A percentile compares a stretch with the other conserved stretches of the same genome.
phyloP scores from a whole-genome alignment of 2,113 vertebrate genomes.

The Caretta caretta region DNA sequence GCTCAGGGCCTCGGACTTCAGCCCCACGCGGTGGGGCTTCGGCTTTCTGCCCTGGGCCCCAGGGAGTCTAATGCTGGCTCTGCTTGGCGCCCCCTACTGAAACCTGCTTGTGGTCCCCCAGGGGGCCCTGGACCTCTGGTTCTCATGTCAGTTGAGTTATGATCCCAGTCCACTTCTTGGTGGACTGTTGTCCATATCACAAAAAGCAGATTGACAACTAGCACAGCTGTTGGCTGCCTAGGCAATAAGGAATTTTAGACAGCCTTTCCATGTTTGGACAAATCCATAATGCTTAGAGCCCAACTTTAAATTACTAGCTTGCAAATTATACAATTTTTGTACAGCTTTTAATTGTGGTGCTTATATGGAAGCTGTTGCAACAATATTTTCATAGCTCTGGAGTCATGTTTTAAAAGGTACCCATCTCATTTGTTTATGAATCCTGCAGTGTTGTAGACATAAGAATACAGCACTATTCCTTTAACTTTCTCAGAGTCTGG shows the following conservation, averaged over 20 bases:
- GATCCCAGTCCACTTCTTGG: not conserved
- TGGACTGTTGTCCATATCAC: not conserved
- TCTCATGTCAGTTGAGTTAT: not conserved
- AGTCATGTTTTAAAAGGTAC: not conserved
- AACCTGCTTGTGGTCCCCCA: too few species aligned
- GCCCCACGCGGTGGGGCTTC: too few species aligned
- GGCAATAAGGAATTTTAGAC: not conserved
- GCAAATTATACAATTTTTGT: not conserved
- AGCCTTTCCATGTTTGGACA: not conserved
- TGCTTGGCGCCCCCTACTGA: too few species aligned
- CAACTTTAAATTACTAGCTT: not conserved
- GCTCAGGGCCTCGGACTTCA: too few species aligned
- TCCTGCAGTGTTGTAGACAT: not conserved
- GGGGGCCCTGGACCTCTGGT: too few species aligned
- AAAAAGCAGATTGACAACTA: not conserved
- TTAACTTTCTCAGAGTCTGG: not conserved
- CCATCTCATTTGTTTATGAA: not conserved
- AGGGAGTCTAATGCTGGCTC: too few species aligned
- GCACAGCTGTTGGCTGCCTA: not conserved
- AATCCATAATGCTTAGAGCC: not conserved
- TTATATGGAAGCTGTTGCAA: not conserved
- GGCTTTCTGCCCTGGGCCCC: too few species aligned
- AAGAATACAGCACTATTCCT: not conserved
- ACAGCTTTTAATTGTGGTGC: not conserved
- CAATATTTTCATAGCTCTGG: not conserved